Evolutionary conservation across 2,113 vertebrate species (phyloP).

Genomic region (Verasper variegatus): DNA sequence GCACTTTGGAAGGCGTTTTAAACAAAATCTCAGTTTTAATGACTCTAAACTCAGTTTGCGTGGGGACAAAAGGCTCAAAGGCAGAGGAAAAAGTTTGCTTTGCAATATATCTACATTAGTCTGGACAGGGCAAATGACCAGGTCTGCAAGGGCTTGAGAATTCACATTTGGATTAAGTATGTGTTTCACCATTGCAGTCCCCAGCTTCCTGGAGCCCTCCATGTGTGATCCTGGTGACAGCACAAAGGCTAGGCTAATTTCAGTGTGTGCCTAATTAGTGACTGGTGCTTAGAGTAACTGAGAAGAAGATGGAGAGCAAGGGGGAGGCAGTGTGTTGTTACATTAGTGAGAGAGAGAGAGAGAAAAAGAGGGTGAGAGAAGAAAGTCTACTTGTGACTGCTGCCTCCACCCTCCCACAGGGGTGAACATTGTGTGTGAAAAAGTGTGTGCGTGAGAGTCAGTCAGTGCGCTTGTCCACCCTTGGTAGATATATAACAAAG

Average conservation of each 20-base stretch:
- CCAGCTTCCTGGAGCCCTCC: slow-evolving; percentile 27
- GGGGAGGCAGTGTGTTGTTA: slow-evolving; percentile 6
- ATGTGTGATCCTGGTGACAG: slow-evolving; percentile 28
- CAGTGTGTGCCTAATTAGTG: slow-evolving; percentile 57
- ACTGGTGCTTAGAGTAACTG: slow-evolving; percentile 23
- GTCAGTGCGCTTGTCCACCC: slow-evolving; percentile 52
- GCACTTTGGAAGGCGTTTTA: too few species aligned
- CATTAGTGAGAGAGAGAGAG: slow-evolving; percentile 12
- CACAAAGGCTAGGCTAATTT: slow-evolving; percentile 31
- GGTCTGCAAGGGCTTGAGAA: not conserved
- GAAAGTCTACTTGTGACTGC: slow-evolving; percentile 24
- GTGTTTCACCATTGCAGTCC: slow-evolving; percentile 2
- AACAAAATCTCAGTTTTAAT: too few species aligned
- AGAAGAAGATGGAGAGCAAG: slow-evolving; percentile 19
- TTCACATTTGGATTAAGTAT: slow-evolving; percentile 1
- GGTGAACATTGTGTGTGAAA: slow-evolving; percentile 20
- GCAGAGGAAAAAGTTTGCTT: not conserved
- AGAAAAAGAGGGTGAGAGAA: not conserved
- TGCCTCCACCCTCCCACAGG: slow-evolving; percentile 30
- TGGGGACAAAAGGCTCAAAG: not conserved
- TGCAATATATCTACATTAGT: not conserved
- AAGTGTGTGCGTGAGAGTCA: slow-evolving; percentile 31
- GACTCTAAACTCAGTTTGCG: too few species aligned
- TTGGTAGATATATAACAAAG: slow-evolving; percentile 69
- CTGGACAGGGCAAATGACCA: not conserved